Evolutionary conservation across 2,113 vertebrate species (phyloP).

Genomic region (Platycercus adscitus): DNA sequence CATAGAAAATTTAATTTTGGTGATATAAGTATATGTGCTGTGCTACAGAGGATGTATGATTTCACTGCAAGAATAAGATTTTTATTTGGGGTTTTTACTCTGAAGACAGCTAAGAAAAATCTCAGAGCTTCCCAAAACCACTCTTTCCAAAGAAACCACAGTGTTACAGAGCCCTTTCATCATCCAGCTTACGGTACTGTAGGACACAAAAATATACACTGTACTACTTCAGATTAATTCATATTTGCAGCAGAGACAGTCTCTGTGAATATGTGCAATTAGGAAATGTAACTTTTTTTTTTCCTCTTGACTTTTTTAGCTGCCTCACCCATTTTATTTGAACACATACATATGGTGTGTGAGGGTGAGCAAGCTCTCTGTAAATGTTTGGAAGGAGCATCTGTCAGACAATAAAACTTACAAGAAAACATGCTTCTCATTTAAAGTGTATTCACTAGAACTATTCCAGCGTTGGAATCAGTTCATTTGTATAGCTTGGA

Average conservation of each 20-base stretch:
- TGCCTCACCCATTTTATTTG: slow-evolving; percentile 61
- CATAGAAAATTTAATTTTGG: neutral
- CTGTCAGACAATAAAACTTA: slow-evolving; percentile 69
- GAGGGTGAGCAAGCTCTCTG: slow-evolving; percentile 58
- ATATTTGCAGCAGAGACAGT: slow-evolving; percentile 29
- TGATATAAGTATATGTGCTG: neutral
- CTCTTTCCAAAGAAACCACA: slow-evolving; percentile 48
- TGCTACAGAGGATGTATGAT: neutral
- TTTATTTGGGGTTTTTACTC: neutral
- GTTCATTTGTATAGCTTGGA: slow-evolving; percentile 56
- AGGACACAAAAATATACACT: slow-evolving; percentile 34
- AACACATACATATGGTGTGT: slow-evolving; percentile 60
- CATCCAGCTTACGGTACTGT: slow-evolving; percentile 6
- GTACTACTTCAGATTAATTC: slow-evolving; percentile 51
- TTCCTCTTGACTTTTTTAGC: slow-evolving; percentile 53
- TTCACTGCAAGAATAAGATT: slow-evolving; percentile 10
- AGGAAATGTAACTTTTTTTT: slow-evolving; percentile 41
- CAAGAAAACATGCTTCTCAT: slow-evolving; percentile 66
- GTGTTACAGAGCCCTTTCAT: slow-evolving; percentile 46
- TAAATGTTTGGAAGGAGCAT: slow-evolving; percentile 68
- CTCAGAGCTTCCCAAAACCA: slow-evolving; percentile 2
- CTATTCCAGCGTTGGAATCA: slow-evolving; percentile 37
- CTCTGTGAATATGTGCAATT: slow-evolving; percentile 58
- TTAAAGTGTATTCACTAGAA: slow-evolving; percentile 43
- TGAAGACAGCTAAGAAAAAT: slow-evolving; percentile 43